These are phyloP conservation scores for Brienomyrus brachyistius DNA, from an alignment of 2,113 vertebrate genomes.

Conservation along the genomic window DNA sequence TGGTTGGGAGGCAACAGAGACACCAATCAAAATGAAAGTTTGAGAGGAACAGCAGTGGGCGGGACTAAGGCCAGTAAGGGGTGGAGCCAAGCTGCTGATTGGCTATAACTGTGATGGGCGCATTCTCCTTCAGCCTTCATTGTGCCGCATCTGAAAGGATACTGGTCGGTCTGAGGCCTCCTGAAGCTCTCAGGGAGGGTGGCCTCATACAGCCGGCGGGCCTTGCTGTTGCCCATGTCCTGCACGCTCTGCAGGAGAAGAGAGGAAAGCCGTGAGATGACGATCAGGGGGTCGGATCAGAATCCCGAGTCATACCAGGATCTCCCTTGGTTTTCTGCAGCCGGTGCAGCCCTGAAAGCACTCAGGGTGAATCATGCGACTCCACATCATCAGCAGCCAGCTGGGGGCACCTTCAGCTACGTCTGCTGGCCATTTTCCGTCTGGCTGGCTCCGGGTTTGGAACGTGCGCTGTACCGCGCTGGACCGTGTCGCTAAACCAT, in stretches of 20 bases:
- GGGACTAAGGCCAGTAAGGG: neutral
- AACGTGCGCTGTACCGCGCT: neutral
- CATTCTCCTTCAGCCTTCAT: neutral
- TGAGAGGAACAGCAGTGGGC: neutral
- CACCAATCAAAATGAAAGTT: neutral
- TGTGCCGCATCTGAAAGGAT: conserved; percentile 66
- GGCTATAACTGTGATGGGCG: neutral
- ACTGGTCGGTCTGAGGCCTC: conserved; percentile 97
- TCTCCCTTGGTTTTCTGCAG: neutral
- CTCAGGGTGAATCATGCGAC: neutral
- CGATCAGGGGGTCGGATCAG: neutral
- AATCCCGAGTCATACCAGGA: neutral
- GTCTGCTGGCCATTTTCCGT: neutral
- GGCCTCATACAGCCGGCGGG: conserved; percentile 86
- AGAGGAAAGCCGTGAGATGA: neutral
- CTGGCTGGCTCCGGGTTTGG: neutral
- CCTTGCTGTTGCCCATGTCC: conserved; percentile 93
- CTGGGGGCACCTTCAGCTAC: neutral
- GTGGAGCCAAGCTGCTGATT: neutral
- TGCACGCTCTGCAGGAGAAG: conserved; percentile 81
- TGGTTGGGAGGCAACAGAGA: neutral
- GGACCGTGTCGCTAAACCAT: neutral
- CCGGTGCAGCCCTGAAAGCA: neutral
- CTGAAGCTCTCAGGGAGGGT: conserved; percentile 91
- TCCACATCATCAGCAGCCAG: neutral